Conservation (phyloP, 2,888 invertebrate species). For the Lucinisca nassula region DNA sequence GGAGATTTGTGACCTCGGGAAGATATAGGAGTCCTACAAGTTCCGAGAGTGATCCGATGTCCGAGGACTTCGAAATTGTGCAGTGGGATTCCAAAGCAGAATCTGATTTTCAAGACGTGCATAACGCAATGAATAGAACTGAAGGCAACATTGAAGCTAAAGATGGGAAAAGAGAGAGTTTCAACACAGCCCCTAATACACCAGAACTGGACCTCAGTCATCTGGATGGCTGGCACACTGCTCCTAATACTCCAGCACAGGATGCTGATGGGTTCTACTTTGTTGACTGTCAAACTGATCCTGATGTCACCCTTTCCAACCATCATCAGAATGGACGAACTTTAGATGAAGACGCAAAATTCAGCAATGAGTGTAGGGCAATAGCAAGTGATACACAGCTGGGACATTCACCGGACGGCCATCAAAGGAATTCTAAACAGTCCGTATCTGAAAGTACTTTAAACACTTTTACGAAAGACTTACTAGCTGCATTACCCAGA, state of each 20-base stretch:
- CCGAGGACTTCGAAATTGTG: neutral
- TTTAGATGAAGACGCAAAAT: neutral
- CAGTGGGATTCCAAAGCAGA: neutral
- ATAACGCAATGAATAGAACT: too few relatives aligned
- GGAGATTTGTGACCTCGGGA: neutral
- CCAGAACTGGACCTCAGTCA: conserved; percentile 27
- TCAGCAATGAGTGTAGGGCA: neutral
- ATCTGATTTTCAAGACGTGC: neutral
- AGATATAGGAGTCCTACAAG: neutral
- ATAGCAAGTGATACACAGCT: neutral
- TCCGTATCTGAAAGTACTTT: neutral
- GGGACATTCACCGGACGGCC: neutral
- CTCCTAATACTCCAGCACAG: conserved; percentile 44
- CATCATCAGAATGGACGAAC: neutral
- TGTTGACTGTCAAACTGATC: neutral
- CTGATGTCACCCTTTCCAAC: neutral
- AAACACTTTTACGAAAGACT: neutral
- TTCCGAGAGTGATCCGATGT: neutral
- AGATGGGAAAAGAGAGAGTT: neutral
- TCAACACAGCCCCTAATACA: conserved; percentile 4
- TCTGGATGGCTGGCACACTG: conserved; percentile 47
- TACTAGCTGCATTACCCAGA: neutral
- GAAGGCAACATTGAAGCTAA: too few relatives aligned
- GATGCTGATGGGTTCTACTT: neutral
- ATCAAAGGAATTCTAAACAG: neutral